Evolutionary conservation across 2,888 invertebrate species (phyloP).

Genomic region (Cetonia aurata): DNA sequence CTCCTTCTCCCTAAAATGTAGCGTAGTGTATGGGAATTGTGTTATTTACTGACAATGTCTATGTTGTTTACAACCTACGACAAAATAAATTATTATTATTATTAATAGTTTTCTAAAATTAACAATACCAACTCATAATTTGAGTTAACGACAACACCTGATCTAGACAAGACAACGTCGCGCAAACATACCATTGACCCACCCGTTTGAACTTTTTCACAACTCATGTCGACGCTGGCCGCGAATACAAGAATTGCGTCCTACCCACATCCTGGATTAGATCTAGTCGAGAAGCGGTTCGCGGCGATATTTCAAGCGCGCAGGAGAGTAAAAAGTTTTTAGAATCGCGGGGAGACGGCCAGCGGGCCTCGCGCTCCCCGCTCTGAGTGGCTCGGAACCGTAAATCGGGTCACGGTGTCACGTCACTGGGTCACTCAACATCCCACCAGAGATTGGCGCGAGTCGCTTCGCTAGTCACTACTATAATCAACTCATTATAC

Average conservation of each 20-base stretch:
- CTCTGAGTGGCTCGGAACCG: conserved; percentile 6
- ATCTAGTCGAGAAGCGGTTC: conserved; percentile 8
- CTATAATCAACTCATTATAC: conserved; percentile 7
- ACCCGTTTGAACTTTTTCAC: no score
- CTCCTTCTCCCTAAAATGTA: no score
- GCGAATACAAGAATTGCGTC: neutral
- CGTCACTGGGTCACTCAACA: conserved; percentile 51
- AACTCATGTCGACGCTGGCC: no score
- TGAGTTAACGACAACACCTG: no score
- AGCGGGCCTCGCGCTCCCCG: neutral
- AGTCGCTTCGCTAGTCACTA: conserved; percentile 18
- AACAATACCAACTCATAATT: no score
- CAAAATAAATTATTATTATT: no score
- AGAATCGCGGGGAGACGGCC: neutral
- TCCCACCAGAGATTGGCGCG: conserved; percentile 28
- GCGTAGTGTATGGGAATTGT: no score
- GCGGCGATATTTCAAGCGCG: neutral
- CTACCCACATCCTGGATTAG: conserved; percentile 26
- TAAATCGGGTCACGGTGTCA: conserved; percentile 52
- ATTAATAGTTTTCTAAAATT: no score
- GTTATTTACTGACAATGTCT: no score
- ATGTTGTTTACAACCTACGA: no score
- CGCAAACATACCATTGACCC: no score
- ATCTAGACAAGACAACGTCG: no score
- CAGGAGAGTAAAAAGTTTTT: neutral